phyloP scores from a whole-genome alignment of 2,113 vertebrate genomes.

The Apaloderma vittatum region DNA sequence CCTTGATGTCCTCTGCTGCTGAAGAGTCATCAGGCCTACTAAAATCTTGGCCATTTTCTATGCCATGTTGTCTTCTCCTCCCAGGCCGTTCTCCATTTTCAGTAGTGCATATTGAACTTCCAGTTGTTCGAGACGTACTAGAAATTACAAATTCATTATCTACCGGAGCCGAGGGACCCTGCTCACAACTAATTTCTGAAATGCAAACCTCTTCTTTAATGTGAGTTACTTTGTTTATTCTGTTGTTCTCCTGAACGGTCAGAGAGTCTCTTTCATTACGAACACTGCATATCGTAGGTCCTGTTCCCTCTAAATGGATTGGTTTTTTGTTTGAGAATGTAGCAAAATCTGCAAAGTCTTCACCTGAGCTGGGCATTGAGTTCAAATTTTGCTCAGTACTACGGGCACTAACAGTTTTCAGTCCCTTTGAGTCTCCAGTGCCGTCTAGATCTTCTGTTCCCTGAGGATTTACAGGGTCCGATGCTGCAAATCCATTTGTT shows the following conservation, averaged over 20 bases:
- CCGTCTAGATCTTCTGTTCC: constrained; percentile 79
- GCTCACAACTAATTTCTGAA: constrained; percentile 65
- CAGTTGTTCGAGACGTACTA: constrained; percentile 35
- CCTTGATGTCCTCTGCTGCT: constrained; percentile 35
- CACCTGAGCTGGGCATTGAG: constrained; percentile 74
- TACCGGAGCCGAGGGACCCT: constrained; percentile 66
- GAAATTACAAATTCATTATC: constrained; percentile 57
- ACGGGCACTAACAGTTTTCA: constrained; percentile 48
- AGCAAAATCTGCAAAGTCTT: constrained; percentile 91
- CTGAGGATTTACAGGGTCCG: constrained; percentile 83
- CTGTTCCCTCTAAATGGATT: constrained; percentile 66
- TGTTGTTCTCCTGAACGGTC: constrained; percentile 72
- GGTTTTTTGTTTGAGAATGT: constrained; percentile 82
- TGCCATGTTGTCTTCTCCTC: constrained; percentile 30
- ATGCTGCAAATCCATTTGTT: constrained; percentile 90
- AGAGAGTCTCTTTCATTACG: constrained; percentile 56
- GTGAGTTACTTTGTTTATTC: constrained; percentile 72
- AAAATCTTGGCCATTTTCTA: constrained; percentile 51
- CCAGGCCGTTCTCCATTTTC: constrained; percentile 48
- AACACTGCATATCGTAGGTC: constrained; percentile 46
- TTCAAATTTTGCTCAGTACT: constrained; percentile 75
- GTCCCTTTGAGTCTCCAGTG: constrained; percentile 71
- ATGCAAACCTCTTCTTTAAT: constrained; percentile 44
- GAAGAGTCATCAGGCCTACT: constrained; percentile 22
- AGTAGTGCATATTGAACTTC: constrained; percentile 68